Base-by-base conservation (phyloP, 2,888 invertebrate species). In the Argyresthia albistria region DNA sequence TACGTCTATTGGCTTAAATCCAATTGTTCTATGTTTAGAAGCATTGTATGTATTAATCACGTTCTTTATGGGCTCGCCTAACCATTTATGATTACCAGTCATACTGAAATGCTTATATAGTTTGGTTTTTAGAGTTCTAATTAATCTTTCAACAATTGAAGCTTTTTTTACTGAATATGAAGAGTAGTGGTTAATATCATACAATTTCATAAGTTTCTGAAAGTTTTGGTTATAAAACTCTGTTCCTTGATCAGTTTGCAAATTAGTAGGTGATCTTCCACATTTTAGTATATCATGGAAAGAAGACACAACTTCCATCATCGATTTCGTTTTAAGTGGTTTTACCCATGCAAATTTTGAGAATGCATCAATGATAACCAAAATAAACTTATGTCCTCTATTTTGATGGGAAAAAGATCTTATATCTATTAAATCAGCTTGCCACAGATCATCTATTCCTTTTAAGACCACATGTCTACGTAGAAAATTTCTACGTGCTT, bases 391-490 rank as follows among this genome's bases (percentile, higher is more conserved):
- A 48, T 59, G 59, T 54, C 14, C 43, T 51, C 53, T 43, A 51
- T 55, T 53, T 60, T 58, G 51, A 61, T 57, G 16, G 14, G 43
- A 14, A 14, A 39, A 43, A 52, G 48, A 59, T 62, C 16, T 55
- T 52, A 61, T 56, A 50, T 63, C 68, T 50, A 64, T 72, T 7
- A 79, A 60, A 65, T 81, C 77, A n/a, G 70, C 69, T 49, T 80
- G 80, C 76, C 71, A 76, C 12, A 75, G 60, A 57, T 80, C 74
- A 62, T 76, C 67, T 8, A 77, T 58, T 46, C 66, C 73, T 57
- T 69, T 69, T 43, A 70, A 60, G 15, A 70, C 61, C 36, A 70
- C 69, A 49, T 57, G 53, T 46, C 73, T 63, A 35, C 71, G 58
- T 36, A 57, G 58, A 62, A 71, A 73, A 62, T 77, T 76, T 56